phyloP scores from a whole-genome alignment of 53 echinoderm and acorn worm species.

The Holothuria scabra region DNA sequence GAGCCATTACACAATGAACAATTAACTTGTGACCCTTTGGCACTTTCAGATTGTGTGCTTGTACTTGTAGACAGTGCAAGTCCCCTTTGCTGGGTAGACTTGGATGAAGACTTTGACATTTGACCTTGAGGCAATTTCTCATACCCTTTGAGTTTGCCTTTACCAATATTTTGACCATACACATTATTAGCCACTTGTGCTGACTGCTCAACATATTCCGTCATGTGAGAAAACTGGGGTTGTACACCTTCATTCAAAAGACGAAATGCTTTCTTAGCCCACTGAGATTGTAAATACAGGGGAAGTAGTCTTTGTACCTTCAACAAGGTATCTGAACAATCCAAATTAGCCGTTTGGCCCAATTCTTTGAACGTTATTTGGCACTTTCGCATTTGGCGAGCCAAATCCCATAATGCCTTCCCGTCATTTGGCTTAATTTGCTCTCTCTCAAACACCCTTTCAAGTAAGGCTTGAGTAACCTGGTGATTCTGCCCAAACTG shows the following conservation, averaged over 20 bases:
- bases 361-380: constrained; percentile 37
- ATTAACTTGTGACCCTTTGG: not conserved
- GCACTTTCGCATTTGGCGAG: constrained; percentile 57
- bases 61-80: too few relatives aligned
- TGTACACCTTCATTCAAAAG: not conserved
- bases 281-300: constrained; percentile 8
- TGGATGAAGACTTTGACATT: too few relatives aligned
- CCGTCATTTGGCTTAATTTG: constrained; percentile 58
- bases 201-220: constrained; percentile 40
- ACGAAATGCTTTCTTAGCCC: constrained; percentile 22
- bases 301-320: constrained; percentile 7
- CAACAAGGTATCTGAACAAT: constrained; percentile 25
- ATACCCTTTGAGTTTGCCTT: too few relatives aligned
- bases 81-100: too few relatives aligned
- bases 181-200: constrained; percentile 50
- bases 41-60: too few relatives aligned
- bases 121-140: too few relatives aligned
- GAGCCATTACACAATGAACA: not conserved
- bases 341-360: constrained; percentile 45
- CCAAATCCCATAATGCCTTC: constrained; percentile 52
- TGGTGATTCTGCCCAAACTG: constrained; percentile 62
- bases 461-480: constrained; percentile 5
- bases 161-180: constrained; percentile 49
- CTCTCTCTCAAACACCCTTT: constrained; percentile 32
- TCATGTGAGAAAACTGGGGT: constrained; percentile 48